These are phyloP conservation scores for Sitobion miscanthi DNA, from an alignment of 1,140 invertebrate species.

Conservation along the genomic window DNA sequence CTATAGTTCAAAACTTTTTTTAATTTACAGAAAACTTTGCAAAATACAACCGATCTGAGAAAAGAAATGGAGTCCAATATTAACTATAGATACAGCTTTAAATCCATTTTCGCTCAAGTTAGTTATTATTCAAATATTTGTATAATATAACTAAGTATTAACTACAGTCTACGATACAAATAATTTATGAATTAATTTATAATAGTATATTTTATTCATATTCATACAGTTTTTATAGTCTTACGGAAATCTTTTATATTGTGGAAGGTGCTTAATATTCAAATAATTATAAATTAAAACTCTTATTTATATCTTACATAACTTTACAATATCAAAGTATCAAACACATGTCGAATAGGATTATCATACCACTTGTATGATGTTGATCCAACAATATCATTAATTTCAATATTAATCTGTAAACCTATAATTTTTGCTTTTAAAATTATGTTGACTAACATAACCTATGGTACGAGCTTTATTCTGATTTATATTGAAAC, in stretches of 20 bases:
- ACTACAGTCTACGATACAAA: neutral
- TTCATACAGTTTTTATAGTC: neutral
- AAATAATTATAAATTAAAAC: neutral
- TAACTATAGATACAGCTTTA: neutral
- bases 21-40: neutral
- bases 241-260: neutral
- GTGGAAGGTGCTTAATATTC: neutral
- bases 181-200: neutral
- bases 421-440: neutral
- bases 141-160: neutral
- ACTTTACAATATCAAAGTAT: neutral
- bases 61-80: constrained; percentile 19
- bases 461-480: neutral
- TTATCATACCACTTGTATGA: neutral
- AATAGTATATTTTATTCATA: neutral
- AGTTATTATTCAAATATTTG: neutral
- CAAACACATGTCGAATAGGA: neutral
- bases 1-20: neutral
- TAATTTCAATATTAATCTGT: neutral
- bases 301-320: neutral
- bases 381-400: neutral
- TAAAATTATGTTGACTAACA: neutral
- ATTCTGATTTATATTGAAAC: neutral
- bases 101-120: constrained; percentile 14
- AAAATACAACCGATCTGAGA: neutral